Evolutionary conservation across 2,888 invertebrate species (phyloP).

Genomic region (Leptodirus hochenwartii): DNA sequence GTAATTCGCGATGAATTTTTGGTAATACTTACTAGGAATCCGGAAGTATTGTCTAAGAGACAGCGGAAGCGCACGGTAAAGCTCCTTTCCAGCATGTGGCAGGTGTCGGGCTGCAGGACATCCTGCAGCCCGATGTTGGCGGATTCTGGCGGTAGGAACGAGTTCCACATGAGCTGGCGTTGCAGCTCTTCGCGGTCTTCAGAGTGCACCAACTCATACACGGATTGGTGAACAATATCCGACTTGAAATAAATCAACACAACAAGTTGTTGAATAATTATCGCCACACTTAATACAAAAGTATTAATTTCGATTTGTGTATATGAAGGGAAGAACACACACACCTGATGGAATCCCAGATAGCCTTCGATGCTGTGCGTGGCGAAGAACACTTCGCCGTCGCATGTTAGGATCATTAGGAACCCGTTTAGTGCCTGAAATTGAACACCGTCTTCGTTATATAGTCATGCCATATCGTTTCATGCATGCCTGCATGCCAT

Average conservation of each 20-base stretch:
- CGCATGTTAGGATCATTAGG: slow-evolving; percentile 95
- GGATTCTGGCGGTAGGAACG: slow-evolving; percentile 67
- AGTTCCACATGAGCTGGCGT: slow-evolving; percentile 87
- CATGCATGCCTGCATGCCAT: no score
- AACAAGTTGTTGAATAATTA: no score
- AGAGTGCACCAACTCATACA: slow-evolving; percentile 96
- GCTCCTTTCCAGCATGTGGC: slow-evolving; percentile 81
- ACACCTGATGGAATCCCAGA: slow-evolving; percentile 99
- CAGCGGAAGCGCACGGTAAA: slow-evolving; percentile 98
- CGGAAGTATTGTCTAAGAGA: slow-evolving; percentile 97
- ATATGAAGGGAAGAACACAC: slow-evolving; percentile 15
- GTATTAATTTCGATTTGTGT: neutral
- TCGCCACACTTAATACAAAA: no score
- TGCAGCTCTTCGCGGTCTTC: slow-evolving; percentile 97
- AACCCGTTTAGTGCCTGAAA: slow-evolving; percentile 95
- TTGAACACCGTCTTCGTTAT: slow-evolving; percentile 7
- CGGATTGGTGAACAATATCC: slow-evolving; percentile 98
- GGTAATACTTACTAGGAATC: slow-evolving; percentile 68
- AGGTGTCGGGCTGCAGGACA: slow-evolving; percentile 73
- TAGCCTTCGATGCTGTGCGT: slow-evolving; percentile 99
- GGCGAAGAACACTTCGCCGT: slow-evolving; percentile 98
- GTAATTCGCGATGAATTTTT: neutral
- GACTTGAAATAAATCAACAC: slow-evolving; percentile 49
- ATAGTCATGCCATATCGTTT: neutral
- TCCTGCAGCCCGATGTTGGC: slow-evolving; percentile 70